phyloP scores from a whole-genome alignment of 2,797 vertebrate species.

The Sebastes aleutianus region DNA sequence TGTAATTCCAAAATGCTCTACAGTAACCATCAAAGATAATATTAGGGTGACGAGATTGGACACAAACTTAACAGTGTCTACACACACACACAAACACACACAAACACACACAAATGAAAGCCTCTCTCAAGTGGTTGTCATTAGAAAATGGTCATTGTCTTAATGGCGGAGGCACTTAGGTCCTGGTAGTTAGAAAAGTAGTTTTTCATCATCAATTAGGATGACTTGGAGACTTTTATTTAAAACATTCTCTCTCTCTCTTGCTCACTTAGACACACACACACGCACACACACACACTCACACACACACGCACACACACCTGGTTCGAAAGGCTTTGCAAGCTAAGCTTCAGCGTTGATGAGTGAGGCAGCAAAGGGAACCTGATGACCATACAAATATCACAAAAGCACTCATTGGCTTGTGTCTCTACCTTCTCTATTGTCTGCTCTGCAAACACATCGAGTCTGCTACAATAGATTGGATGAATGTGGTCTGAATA shows the following conservation, averaged over 20 bases:
- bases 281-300: too few species aligned
- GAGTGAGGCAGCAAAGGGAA: constrained; percentile 39
- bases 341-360: constrained; percentile 45
- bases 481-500: constrained; percentile 51
- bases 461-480: constrained; percentile 42
- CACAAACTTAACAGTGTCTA: not conserved
- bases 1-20: not conserved
- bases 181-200: not conserved
- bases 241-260: not conserved
- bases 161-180: constrained; percentile 17
- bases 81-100: not conserved
- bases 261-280: not conserved
- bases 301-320: not conserved
- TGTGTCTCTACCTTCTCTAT: constrained; percentile 25
- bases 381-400: constrained; percentile 64
- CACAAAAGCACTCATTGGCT: constrained; percentile 46
- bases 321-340: constrained; percentile 18
- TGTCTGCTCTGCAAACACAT: constrained; percentile 48
- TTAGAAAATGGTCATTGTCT: constrained; percentile 28
- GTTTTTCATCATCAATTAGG: constrained; percentile 30
- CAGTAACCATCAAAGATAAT: not conserved
- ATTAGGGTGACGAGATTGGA: not conserved
- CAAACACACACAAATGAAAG: not conserved
- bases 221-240: constrained; percentile 14
- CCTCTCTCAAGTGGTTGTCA: constrained; percentile 1